A percentile compares a stretch with the other conserved stretches of the same genome.
phyloP scores from a whole-genome alignment of 2,797 vertebrate genomes.

The Columba guinea region DNA sequence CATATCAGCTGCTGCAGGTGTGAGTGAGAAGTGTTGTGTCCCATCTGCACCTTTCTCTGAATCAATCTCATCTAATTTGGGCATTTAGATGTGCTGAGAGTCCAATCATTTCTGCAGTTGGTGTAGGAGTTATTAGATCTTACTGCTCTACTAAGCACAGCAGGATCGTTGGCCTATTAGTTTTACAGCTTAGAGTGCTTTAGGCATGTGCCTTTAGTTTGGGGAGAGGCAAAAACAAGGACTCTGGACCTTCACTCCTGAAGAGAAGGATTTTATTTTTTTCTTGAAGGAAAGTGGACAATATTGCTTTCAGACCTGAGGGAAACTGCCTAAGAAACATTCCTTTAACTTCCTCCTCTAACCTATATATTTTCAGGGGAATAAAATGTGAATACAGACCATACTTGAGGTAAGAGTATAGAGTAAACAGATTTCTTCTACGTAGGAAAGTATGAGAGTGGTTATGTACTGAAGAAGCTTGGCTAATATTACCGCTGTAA shows the following conservation, averaged over 20 bases:
- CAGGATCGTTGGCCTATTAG: background rate
- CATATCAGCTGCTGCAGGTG: background rate
- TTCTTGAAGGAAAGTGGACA: background rate
- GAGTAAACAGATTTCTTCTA: background rate
- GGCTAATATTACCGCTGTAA: background rate
- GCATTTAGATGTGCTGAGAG: background rate
- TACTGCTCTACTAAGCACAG: background rate
- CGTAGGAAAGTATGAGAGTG: background rate
- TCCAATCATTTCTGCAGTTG: background rate
- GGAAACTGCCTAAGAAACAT: background rate
- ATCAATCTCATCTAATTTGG: background rate
- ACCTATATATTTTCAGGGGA: background rate
- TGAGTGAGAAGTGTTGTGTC: background rate
- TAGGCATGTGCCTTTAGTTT: background rate
- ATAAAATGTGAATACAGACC: background rate
- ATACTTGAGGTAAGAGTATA: background rate
- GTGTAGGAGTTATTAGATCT: background rate
- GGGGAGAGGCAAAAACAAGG: background rate
- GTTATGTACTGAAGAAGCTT: background rate
- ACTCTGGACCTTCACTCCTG: background rate
- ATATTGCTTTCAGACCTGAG: background rate
- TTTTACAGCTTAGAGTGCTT: background rate
- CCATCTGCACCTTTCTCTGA: background rate
- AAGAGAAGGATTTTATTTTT: background rate
- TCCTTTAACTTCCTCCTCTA: background rate